Evolutionary conservation across 2,888 invertebrate species (phyloP), one percentile per base, ranked within the genome.

Genomic region (Lamellibrachia columna): DNA sequence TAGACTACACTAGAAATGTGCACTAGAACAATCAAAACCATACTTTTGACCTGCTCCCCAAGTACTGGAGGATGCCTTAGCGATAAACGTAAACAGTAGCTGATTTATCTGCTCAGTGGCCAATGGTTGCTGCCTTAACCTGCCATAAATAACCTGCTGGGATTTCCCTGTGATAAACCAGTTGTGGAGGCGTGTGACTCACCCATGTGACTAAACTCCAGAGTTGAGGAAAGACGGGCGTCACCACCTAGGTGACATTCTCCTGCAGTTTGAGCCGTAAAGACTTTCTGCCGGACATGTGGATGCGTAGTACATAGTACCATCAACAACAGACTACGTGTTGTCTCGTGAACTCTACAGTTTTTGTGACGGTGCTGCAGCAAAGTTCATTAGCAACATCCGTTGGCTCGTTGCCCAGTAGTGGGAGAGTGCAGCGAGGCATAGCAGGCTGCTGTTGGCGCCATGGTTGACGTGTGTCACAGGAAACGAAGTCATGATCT

Each of bases 151-250:
- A 75, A 75, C 75, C 75, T n/a, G n/a, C 15, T 6, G 75, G 75
- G 75, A 22, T 75, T 75, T 22, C 75, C 75, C 75, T n/a, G 15
- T 75, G 22, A 22, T 75, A 75, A 75, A 75, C 75, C 75, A 22
- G 75, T 75, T 75, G 75, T 15, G 75, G 75, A 75, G n/a, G 22
- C 15, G 75, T n/a, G 22, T 75, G 75, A 75, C 15, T 75, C 75
- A 75, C n/a, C 40, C 40, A 15, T 22, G 22, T 75, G 75, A 75
- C 75, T 75, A 75, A 75, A 75, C 75, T 6, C 22, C 75, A 75
- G 75, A 75, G 75, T 75, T 22, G 75, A 75, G 75, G 75, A 75
- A 22, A 75, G 75, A 75, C 75, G 75, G 75, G 75, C 75, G 75
- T 75, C 75, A 75, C 75, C 75, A 75, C 6, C n/a, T 15, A 15